phyloP scores from a whole-genome alignment of 2,888 invertebrate species.

The Cerceris ruficornis region DNA sequence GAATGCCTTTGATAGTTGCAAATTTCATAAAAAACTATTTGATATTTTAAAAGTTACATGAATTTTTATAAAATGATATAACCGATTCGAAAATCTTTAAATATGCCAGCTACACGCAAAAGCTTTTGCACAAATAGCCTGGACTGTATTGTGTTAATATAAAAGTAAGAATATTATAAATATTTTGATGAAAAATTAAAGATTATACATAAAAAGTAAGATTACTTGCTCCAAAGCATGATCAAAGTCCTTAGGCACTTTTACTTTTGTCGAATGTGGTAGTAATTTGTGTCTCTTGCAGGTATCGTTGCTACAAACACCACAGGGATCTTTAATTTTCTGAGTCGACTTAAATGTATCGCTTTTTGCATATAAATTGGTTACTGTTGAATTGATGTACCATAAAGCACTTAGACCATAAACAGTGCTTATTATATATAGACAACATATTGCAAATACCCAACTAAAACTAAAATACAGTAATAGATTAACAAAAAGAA shows the following conservation, averaged over 20 bases:
- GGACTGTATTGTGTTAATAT: not conserved
- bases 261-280: conserved; percentile 71
- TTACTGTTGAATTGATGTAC: conserved; percentile 53
- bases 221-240: conserved; percentile 89
- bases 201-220: not conserved
- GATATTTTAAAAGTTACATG: no score
- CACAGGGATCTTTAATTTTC: conserved; percentile 65
- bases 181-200: not conserved
- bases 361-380: conserved; percentile 57
- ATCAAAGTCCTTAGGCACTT: conserved; percentile 88
- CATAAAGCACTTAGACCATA: conserved; percentile 71
- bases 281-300: conserved; percentile 75
- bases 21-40: no score
- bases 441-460: conserved; percentile 61
- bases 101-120: no score
- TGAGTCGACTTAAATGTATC: conserved; percentile 44
- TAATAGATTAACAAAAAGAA: not conserved
- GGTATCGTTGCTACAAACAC: conserved; percentile 73
- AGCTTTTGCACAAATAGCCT: no score
- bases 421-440: conserved; percentile 68
- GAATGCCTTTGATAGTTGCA: no score
- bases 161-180: not conserved
- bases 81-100: no score
- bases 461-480: conserved; percentile 68
- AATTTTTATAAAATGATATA: no score